Evolutionary conservation across 2,888 invertebrate species (phyloP), one percentile per base, ranked within the genome.

Genomic region (Gymnosoma rotundatum): DNA sequence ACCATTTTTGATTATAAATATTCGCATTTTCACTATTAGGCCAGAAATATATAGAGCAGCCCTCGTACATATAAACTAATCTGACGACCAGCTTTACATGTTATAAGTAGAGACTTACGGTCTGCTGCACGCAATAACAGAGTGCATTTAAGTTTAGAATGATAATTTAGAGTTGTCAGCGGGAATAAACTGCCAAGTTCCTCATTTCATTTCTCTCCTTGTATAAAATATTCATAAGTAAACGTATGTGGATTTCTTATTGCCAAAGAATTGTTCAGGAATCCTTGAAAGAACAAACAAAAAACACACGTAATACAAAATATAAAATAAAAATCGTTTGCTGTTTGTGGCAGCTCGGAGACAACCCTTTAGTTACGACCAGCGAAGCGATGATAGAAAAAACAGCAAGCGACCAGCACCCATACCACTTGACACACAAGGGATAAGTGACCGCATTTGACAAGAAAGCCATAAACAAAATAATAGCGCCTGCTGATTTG

Each of bases 401-500:
- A 80, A 78, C 84, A 81, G 84, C 81, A 78, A 84, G 84, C 70
- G 81, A 70, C 81, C 84, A 78, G 78, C 81, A 80, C 83, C 69
- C 78, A 74, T 80, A 78, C 82, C 64, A 78, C 66, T 80, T 69
- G 63, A 54, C 73, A 76, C 83, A 70, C 83, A 83, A 67, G 83
- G 84, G 83, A 83, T 86, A 87, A 87, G 86, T 88, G 88, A 89
- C 89, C 88, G 88, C 88, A 89, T 86, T 86, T 72, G 85, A 78
- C 84, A 83, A 87, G 88, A 88, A 89, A 88, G 87, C 91, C 91
- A 90, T 90, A 89, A 89, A 88, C 92, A 91, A 92, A 92, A 91
- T 91, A 90, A 91, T 92, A 83, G 85, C 83, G 81, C 87, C 85
- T 74, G 86, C 85, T 83, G 86, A 83, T 78, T 78, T 81, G 70